These are phyloP conservation scores for Eriosoma lanigerum DNA, from an alignment of 1,140 invertebrate species.

Conservation along the genomic window DNA sequence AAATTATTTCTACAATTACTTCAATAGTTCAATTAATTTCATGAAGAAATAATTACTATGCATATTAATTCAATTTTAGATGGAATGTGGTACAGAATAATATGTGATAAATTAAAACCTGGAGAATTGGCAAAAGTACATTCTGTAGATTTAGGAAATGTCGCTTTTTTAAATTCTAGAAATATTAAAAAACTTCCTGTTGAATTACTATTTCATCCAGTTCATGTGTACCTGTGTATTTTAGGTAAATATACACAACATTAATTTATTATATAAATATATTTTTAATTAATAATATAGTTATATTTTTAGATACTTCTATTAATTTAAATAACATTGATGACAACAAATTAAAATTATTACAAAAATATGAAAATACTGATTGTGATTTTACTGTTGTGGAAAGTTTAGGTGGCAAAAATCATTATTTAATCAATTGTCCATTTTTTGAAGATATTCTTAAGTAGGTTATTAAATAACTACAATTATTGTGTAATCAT, in stretches of 20 bases:
- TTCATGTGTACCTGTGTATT: conserved; percentile 14
- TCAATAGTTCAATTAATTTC: neutral
- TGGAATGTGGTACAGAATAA: conserved; percentile 33
- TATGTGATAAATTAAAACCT: neutral
- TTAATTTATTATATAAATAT: neutral
- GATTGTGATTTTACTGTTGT: conserved; percentile 20
- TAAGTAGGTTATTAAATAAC: conserved; percentile 8
- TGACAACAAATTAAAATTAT: neutral
- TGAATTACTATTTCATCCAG: conserved; percentile 24
- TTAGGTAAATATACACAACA: neutral
- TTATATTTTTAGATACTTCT: conserved; percentile 8
- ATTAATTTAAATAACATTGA: neutral
- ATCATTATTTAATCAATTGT: conserved; percentile 22
- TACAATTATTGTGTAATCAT: too few relatives aligned
- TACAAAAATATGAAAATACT: conserved; percentile 35
- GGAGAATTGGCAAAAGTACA: conserved; percentile 17
- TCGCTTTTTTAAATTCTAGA: neutral
- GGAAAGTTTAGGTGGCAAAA: neutral
- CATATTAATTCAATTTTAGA: conserved; percentile 11
- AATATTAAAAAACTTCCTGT: conserved; percentile 13
- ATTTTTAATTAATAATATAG: neutral
- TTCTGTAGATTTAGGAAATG: conserved; percentile 26
- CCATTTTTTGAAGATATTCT: conserved; percentile 24
- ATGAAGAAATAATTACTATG: too few relatives aligned
- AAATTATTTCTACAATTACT: too few relatives aligned